Evolutionary conservation across 2,888 invertebrate genomes (phyloP), one percentile per base, ranked within the genome.

Genomic region (Acrobasis consociella): DNA sequence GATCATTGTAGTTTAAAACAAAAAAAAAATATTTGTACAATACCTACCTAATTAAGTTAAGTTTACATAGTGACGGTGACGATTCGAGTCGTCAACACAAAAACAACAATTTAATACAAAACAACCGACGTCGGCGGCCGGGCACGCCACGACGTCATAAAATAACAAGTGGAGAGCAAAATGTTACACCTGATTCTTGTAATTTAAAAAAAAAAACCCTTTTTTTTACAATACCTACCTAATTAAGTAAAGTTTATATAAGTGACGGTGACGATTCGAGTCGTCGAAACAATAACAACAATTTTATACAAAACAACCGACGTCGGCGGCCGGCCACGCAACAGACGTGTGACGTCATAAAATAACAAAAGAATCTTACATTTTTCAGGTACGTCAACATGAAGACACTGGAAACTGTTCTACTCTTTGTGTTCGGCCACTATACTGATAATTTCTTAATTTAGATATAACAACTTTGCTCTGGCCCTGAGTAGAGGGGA

Each of bases 361-460:
- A 58, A 69, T 17, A 63, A 49, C 59, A 63, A 64, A 49, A 70
- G 52, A 67, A 64, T 78, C 84, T 83, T 81, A 85, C 85, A 71
- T 83, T 82, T 82, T 79, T 84, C 62, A 85, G 73, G 78, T 84
- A 83, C 72, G 80, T 82, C 79, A 85, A 76, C 85, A 84, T 85
- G 60, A 58, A 60, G 62, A 38, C 38, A 15, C 67, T n/a, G 16
- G 59, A n/a, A 49, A 59, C 15, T 11, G 38, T 53, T 70, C 72
- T 78, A 76, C 77, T 71, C 72, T 76, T 72, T 71, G 74, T 76
- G 76, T 72, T 70, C 76, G 72, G 72, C 69, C 75, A 73, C 72
- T 76, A 78, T 77, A 80, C 82, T 82, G 78, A 82, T 79, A 72
- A 75, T 68, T 58, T 82, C 81, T 84, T 78, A 78, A 84, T 81